Evolutionary conservation across 2,113 vertebrate genomes (phyloP), one percentile per base, ranked within the genome.

Genomic region (Psammodynastes pulverulentus): DNA sequence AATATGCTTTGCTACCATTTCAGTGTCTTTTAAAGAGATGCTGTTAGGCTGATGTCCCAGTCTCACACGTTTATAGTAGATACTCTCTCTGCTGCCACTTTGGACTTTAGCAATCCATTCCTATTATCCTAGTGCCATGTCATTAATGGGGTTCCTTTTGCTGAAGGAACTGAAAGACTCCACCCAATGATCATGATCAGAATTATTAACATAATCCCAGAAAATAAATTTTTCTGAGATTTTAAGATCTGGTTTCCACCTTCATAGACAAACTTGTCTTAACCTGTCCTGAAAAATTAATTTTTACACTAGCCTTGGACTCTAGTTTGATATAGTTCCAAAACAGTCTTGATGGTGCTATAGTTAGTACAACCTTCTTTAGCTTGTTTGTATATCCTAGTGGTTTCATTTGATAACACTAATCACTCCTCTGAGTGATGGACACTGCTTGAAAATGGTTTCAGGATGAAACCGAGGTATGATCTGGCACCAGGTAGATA

Each of bases 111-210:
- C 45, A 34, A 72, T 45, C 79, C 56, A 29, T 53, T 86, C 52
- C 90, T 53, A 86, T 84, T 88, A 88, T 88, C 86, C 49, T 67
- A 92, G 49, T 88, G 91, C 13, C 86, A 90, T 48, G 54, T 85
- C 39, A 58, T 58, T 79, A 88, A 92, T 88, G 48, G 87, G 15
- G 34, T 53, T 89, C 86, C 72, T 91, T 53, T 53, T 86, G 90
- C 43, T 56, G 54, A 29, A 86, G 72, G 39, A 92, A 39, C 86
- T 26, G 49, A 79, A 58, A 62, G 49, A 21, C 9, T 39, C 49
- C 12, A 34, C 17, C 29, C 49, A 49, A 62, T 52, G 24, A 46
- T 45, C 34, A 53, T 79, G 43, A 15, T 86, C 92, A 93, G 54
- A 67, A 53, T 90, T 54, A 92, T 86, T 86, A 62, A 72, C 13